These are phyloP conservation scores for Nesoenas mayeri DNA, from an alignment of 2,113 vertebrate genomes.

Conservation along the genomic window DNA sequence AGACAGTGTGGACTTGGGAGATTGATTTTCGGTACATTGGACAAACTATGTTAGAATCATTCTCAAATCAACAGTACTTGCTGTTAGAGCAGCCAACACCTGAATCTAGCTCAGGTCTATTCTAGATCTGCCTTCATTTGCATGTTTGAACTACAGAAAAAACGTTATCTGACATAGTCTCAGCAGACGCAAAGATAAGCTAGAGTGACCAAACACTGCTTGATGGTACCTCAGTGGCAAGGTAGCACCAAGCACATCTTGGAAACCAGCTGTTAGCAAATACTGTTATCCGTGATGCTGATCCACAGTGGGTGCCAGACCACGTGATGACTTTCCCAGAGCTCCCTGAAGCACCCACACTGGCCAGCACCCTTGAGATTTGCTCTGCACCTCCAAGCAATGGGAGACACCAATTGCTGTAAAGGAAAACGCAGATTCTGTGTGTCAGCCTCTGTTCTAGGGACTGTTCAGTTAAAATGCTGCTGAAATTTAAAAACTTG, in stretches of 20 bases:
- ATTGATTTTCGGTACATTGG: not conserved
- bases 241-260: not conserved
- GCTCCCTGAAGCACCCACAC: not conserved
- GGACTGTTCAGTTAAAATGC: not conserved
- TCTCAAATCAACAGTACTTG: not conserved
- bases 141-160: not conserved
- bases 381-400: not conserved
- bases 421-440: not conserved
- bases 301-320: not conserved
- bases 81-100: not conserved
- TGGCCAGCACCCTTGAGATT: not conserved
- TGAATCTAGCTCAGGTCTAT: not conserved
- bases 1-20: not conserved
- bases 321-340: not conserved
- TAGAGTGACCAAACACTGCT: not conserved
- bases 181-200: not conserved
- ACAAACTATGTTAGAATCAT: not conserved
- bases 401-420: not conserved
- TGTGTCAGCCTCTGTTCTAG: not conserved
- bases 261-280: not conserved
- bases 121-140: not conserved
- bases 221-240: not conserved
- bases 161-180: not conserved
- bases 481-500: not conserved
- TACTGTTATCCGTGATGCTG: not conserved